These are phyloP conservation scores for Dione vanillae DNA, from an alignment of 2,888 invertebrate genomes.

Conservation along the genomic window DNA sequence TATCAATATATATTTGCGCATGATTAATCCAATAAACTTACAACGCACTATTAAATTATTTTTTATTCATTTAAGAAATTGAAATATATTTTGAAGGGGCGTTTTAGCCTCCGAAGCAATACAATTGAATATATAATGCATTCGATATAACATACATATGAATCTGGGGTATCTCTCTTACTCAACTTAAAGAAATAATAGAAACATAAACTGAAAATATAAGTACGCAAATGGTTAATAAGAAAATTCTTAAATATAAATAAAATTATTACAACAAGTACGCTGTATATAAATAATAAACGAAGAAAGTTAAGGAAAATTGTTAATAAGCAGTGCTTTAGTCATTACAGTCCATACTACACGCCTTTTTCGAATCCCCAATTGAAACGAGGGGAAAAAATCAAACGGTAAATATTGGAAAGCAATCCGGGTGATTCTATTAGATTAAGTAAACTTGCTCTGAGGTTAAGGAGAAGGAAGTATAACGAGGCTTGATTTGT, in stretches of 20 bases:
- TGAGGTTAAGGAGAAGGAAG: slow-evolving; percentile 38
- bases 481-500: slow-evolving; percentile 41
- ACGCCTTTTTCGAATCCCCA: slow-evolving; percentile 78
- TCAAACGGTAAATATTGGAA: slow-evolving; percentile 82
- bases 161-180: neutral
- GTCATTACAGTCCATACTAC: slow-evolving; percentile 70
- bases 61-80: slow-evolving; percentile 58
- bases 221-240: neutral
- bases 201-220: neutral
- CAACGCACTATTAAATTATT: slow-evolving; percentile 65
- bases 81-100: slow-evolving; percentile 37
- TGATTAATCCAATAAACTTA: slow-evolving; percentile 80
- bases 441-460: slow-evolving; percentile 72
- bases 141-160: neutral
- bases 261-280: neutral
- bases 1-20: slow-evolving; percentile 83
- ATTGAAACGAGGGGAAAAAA: slow-evolving; percentile 80
- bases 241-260: neutral
- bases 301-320: slow-evolving; percentile 57
- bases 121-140: slow-evolving; percentile 1
- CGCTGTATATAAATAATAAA: slow-evolving; percentile 52
- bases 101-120: slow-evolving; percentile 28
- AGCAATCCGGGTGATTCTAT: slow-evolving; percentile 81
- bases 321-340: slow-evolving; percentile 76
- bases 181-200: too few species aligned